Percentiles rank a stretch among this genome's conserved stretches.
Conservation (phyloP, 2,797 vertebrate genomes). For the Lycodopsis pacificus region DNA sequence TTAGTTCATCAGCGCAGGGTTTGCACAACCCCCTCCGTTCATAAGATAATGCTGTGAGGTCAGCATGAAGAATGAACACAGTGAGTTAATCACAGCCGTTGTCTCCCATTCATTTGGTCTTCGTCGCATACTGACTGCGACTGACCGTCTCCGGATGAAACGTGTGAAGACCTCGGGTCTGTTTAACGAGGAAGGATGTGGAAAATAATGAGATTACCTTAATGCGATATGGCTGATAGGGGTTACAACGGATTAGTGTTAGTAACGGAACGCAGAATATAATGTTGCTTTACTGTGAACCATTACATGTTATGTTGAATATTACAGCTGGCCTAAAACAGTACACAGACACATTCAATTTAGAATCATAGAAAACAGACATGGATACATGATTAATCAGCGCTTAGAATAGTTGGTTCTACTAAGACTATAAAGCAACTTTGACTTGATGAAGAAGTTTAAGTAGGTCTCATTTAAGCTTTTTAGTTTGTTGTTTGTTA, state of each 20-base stretch:
- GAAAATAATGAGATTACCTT: conserved; percentile 55
- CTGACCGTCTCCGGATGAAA: conserved; percentile 25
- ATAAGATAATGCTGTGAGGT: conserved; percentile 1
- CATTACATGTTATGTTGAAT: neutral
- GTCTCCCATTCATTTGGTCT: conserved; percentile 10
- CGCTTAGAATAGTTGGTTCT: neutral
- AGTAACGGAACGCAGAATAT: neutral
- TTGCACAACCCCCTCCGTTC: conserved; percentile 19
- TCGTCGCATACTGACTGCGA: conserved; percentile 7
- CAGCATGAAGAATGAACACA: neutral
- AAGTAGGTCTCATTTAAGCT: neutral
- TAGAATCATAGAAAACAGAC: neutral
- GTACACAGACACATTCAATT: neutral
- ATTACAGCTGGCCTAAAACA: neutral
- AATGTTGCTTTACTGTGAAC: neutral
- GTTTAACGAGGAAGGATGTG: conserved; percentile 49
- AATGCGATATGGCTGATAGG: conserved; percentile 23
- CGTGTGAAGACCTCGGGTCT: conserved; percentile 40
- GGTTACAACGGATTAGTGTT: conserved; percentile 7
- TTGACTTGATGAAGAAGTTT: neutral
- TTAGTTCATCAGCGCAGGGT: conserved; percentile 22
- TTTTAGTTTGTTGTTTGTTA: conserved; percentile 7
- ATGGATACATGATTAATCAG: neutral
- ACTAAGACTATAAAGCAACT: neutral
- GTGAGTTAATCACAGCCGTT: conserved; percentile 2